A percentile compares a stretch with the other conserved stretches of the same genome.
Evolutionary conservation across 1,140 invertebrate genomes (phyloP).

Genomic region (Callitettix versicolor): DNA sequence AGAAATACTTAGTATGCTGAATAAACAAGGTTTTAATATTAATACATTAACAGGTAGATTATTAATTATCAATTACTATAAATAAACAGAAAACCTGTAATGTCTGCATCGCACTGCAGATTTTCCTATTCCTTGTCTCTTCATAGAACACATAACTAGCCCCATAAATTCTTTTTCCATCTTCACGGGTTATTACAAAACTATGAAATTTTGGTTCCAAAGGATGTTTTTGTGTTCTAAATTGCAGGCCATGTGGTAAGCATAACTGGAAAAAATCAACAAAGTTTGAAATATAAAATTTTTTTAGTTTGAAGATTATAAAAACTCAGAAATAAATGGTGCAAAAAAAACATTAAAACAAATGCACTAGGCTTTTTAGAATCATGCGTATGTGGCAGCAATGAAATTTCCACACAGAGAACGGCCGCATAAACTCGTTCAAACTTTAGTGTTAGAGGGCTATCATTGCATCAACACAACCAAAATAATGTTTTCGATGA

Average conservation of each 20-base stretch:
- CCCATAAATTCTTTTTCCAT: conserved; percentile 88
- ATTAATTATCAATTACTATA: too few species aligned
- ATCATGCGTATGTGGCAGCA: too few species aligned
- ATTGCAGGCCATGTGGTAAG: conserved; percentile 83
- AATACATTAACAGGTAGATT: too few species aligned
- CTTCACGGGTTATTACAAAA: conserved; percentile 93
- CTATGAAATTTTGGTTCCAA: conserved; percentile 87
- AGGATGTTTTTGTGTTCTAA: conserved; percentile 87
- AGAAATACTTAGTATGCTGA: too few species aligned
- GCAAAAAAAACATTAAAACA: not conserved
- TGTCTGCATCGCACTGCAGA: conserved; percentile 89
- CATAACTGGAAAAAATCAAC: conserved; percentile 63
- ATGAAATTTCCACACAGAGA: too few species aligned
- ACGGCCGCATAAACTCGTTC: too few species aligned
- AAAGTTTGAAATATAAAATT: not conserved
- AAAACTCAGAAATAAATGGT: not conserved
- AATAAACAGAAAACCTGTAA: conserved; percentile 72
- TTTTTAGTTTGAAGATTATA: not conserved
- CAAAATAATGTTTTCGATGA: too few species aligned
- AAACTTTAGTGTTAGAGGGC: too few species aligned
- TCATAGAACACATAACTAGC: conserved; percentile 93
- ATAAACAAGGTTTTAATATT: too few species aligned
- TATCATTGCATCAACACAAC: too few species aligned
- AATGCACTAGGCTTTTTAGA: too few species aligned
- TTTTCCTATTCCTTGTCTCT: conserved; percentile 81